These are phyloP conservation scores for Penaeus monodon DNA, from an alignment of 2,888 invertebrate species.

Conservation along the genomic window DNA sequence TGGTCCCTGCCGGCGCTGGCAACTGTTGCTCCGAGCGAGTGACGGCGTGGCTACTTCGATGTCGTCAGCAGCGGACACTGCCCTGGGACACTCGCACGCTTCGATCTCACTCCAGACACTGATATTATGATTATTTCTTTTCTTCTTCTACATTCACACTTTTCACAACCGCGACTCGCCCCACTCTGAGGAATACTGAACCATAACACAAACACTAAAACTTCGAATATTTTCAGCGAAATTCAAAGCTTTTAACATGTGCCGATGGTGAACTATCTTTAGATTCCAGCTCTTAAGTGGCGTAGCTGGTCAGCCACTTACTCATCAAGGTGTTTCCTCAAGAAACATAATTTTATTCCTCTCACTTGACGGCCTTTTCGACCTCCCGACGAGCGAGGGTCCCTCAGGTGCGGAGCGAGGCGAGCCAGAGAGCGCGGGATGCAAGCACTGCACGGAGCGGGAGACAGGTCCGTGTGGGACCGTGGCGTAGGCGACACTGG, in stretches of 20 bases:
- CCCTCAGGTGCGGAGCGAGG: neutral
- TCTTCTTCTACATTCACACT: neutral
- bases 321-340: conserved; percentile 13
- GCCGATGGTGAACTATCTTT: neutral
- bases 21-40: conserved; percentile 13
- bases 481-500: conserved; percentile 24
- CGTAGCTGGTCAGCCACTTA: too few species aligned
- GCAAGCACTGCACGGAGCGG: neutral
- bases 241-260: neutral
- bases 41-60: conserved; percentile 2
- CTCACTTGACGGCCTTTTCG: neutral
- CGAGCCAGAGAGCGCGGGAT: conserved; percentile 2
- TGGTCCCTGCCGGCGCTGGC: neutral
- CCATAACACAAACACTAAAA: conserved; percentile 3
- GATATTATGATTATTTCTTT: too few species aligned
- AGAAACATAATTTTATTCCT: neutral
- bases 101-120: conserved; percentile 13
- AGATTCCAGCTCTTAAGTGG: neutral
- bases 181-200: neutral
- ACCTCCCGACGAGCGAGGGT: neutral
- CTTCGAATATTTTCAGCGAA: neutral
- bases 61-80: neutral
- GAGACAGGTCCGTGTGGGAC: conserved; percentile 2
- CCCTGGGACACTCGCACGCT: neutral
- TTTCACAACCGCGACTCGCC: neutral